Conservation (phyloP, 2,888 invertebrate genomes). For the Drosophila niveifrons region DNA sequence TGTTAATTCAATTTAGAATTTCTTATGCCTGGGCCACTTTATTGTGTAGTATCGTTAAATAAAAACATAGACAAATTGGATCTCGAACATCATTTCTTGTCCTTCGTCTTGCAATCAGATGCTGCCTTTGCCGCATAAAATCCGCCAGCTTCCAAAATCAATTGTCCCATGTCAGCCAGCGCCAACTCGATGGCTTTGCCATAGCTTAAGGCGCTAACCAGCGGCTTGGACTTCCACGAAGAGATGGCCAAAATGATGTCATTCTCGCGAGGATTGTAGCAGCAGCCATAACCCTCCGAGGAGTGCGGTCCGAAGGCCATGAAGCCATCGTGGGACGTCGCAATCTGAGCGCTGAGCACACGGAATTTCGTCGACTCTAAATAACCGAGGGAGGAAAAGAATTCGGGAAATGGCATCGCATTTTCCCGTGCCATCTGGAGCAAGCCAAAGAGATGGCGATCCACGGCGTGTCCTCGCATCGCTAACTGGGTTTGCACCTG, state of each 20-base stretch:
- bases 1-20: slow-evolving; percentile 8
- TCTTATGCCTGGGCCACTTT: slow-evolving; percentile 58
- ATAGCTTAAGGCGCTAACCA: slow-evolving; percentile 86
- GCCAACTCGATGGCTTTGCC: slow-evolving; percentile 31
- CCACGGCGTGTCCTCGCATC: slow-evolving; percentile 91
- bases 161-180: slow-evolving; percentile 40
- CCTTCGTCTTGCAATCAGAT: neutral
- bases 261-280: slow-evolving; percentile 94
- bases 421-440: slow-evolving; percentile 93
- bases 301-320: slow-evolving; percentile 96
- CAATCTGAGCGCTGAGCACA: slow-evolving; percentile 95
- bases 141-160: neutral
- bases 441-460: slow-evolving; percentile 95
- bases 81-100: neutral
- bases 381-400: slow-evolving; percentile 91
- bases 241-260: slow-evolving; percentile 91
- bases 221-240: slow-evolving; percentile 88
- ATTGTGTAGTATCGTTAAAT: neutral
- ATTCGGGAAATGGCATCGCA: slow-evolving; percentile 89
- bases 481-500: slow-evolving; percentile 90
- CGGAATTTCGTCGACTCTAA: slow-evolving; percentile 91
- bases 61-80: no score
- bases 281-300: slow-evolving; percentile 95
- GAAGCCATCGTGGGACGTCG: slow-evolving; percentile 91
- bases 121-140: no score